Conservation (phyloP, 2,113 vertebrate species). For the Diadophis punctatus region DNA sequence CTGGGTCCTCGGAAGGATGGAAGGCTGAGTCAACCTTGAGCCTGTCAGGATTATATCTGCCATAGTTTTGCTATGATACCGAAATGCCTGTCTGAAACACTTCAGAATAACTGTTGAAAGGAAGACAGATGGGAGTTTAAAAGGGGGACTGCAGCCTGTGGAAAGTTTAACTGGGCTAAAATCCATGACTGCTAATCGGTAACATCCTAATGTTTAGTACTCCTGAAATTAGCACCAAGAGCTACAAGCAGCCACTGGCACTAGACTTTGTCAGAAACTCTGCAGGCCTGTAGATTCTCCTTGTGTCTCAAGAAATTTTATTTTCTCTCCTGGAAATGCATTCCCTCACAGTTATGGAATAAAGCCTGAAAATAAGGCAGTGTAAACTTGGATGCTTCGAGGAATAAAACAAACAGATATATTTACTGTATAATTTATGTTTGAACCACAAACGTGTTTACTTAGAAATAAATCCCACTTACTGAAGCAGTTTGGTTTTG, state of each 20-base stretch:
- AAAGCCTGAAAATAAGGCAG: not conserved
- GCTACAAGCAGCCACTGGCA: not conserved
- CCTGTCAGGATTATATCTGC: not conserved
- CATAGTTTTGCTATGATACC: not conserved
- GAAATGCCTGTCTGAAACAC: not conserved
- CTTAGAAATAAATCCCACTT: slow-evolving; percentile 10
- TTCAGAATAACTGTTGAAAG: not conserved
- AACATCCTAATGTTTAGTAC: not conserved
- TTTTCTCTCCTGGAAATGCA: not conserved
- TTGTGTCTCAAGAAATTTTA: not conserved
- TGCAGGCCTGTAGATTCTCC: not conserved
- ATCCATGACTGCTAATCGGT: not conserved
- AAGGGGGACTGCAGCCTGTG: not conserved
- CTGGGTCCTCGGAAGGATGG: not conserved
- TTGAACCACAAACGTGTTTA: not conserved
- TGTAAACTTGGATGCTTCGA: not conserved
- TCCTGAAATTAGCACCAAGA: not conserved
- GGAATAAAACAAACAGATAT: not conserved
- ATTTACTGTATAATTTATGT: not conserved
- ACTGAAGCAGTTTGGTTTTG: not conserved
- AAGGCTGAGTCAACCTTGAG: not conserved
- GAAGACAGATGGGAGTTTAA: not conserved
- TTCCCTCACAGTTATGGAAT: not conserved
- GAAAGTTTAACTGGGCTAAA: not conserved
- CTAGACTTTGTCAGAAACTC: not conserved